Evolutionary conservation across 2,797 vertebrate species (phyloP).

Genomic region (Carcharodon carcharias): DNA sequence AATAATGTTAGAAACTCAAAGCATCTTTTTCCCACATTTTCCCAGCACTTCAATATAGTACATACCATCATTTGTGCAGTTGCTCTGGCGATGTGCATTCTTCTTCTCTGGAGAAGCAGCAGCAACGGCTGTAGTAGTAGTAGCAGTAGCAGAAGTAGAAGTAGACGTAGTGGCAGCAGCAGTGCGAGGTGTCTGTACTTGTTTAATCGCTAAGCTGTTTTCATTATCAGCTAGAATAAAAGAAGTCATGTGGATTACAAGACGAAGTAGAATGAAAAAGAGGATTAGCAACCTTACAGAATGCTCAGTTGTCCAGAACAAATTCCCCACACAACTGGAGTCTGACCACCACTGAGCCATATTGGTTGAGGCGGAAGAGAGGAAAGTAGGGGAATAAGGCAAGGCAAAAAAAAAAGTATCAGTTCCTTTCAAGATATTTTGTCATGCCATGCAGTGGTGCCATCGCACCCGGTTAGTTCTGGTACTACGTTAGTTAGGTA

Average conservation of each 20-base stretch:
- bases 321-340: not conserved
- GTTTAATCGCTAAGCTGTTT: constrained; percentile 82
- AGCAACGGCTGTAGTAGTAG: constrained; percentile 52
- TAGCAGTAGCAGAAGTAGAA: constrained; percentile 50
- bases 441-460: not conserved
- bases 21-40: not conserved
- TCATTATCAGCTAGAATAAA: constrained; percentile 82
- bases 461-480: not conserved
- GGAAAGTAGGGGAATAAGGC: not conserved
- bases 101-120: constrained; percentile 27
- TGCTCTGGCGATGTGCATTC: constrained; percentile 23
- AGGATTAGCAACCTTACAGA: not conserved
- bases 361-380: not conserved
- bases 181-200: constrained; percentile 74
- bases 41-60: not conserved
- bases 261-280: constrained; percentile 40
- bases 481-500: not conserved
- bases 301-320: not conserved
- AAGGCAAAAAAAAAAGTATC: not conserved
- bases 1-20: not conserved
- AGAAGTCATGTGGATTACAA: not conserved
- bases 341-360: not conserved
- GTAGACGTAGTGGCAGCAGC: constrained; percentile 60
- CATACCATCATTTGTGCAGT: constrained; percentile 28
- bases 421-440: not conserved